Evolutionary conservation across 64 coral and sea anemone species (phyloP), one percentile per base, ranked within the genome.

Genomic region (Anthopleura sola): DNA sequence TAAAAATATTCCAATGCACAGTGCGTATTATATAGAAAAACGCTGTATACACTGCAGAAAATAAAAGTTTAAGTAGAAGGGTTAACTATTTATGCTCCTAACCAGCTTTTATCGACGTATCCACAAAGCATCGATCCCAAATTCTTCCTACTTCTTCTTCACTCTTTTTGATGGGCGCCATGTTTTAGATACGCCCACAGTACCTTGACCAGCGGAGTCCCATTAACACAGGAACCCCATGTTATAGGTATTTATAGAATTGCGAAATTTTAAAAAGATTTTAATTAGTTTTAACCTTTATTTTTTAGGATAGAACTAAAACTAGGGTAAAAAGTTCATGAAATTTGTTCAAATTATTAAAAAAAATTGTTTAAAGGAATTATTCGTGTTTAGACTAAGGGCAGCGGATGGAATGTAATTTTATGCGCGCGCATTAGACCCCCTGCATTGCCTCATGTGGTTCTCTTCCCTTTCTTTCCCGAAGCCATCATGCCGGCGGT

Each of bases 91-190:
- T 55, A 37, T 54, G 36, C 0, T 54, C 34, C 57, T 71, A 89
- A 95, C 97, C 86, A 57, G 87, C 85, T 92, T 99, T 99, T 53
- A 99, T 92, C 4, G 92, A 87, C 17, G 93, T 95, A 62, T 99
- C 92, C 19, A 94, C 88, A n/a, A 99, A 33, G 76, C 97, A 99
- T 81, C 93, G 84, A 90, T 99, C 97, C 97, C 97, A 99, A 71
- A 94, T 91, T 68, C 88, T 88, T 81, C 90, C 90, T 31, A 95
- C 80, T 29, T 87, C 87, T 58, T 92, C 93, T 79, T 93, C 91
- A 54, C 91, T 88, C 19, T 36, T 50, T 32, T 37, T 57, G 50
- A 82, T 75, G 3, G 93, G 90, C 87, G 97, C 92, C 97, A 99
- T 99, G 47, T 99, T 99, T 83, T 60, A 24, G 33, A 48, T 11